Base-by-base conservation (phyloP, 2,888 invertebrate species). In the Hydraecia micacea region DNA sequence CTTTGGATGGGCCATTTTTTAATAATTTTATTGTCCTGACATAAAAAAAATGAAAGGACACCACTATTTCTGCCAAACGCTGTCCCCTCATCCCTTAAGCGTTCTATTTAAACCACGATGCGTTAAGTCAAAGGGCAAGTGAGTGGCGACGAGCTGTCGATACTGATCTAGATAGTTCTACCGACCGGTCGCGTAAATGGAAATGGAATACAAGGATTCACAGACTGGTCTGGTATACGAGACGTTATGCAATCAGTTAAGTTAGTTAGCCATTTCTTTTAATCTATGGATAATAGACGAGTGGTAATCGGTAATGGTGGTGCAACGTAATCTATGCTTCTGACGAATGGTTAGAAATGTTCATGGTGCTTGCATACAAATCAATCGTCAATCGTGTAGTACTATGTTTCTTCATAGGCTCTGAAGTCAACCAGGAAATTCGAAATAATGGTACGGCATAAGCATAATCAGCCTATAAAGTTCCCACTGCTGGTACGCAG, bases 81-180 rank as follows among this genome's bases (percentile, higher is more conserved):
- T 82, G 0, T 6, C 11, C 67, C 25, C 75, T 73, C n/a, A 52
- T 84, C 0, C 73, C 77, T 85, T 86, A 62, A 58, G 36, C 55
- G 39, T 39, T 73, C 55, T 65, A 82, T 62, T 83, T 42, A 60
- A 77, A 74, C 65, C 71, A 18, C 85, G 84, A 85, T 89, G 87
- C 87, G 86, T 92, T 85, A 90, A 93, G 94, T 91, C 94, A 95
- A 93, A 95, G 95, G 93, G 94, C 95, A 93, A 95, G 96, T 94
- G 95, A 96, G 93, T 92, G 95, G 95, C 81, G 88, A 79, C 71
- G 60, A 79, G 60, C 66, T 6, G 1, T 81, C 83, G 89, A 90
- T 90, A 90, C 85, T 75, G 92, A 93, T 94, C 94, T 90, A 92
- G 92, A 93, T 93, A 88, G 80, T 74, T 80, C 79, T n/a, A 67